A percentile compares a stretch with the other conserved stretches of the same genome.
Evolutionary conservation across 2,113 vertebrate species (phyloP).

Genomic region (Chamaetylas fuelleborni): DNA sequence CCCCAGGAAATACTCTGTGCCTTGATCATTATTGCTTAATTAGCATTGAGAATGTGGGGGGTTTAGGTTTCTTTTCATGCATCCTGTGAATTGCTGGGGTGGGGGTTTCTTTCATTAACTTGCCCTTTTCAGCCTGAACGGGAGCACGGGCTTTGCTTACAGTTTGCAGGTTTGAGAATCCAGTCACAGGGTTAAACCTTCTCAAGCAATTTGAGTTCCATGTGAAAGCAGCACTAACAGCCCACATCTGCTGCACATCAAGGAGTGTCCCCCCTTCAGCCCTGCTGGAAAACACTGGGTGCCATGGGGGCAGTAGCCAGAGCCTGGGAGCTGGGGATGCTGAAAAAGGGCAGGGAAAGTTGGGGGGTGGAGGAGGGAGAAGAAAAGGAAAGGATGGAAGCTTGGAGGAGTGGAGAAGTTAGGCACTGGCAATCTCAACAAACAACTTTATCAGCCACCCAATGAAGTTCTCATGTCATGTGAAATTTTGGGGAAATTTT

Average conservation of each 20-base stretch:
- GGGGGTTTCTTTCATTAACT: conserved; percentile 65
- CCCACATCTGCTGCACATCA: conserved; percentile 60
- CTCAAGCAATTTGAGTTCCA: conserved; percentile 35
- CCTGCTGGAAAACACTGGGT: not conserved
- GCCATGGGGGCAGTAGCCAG: not conserved
- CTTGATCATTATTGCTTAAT: conserved; percentile 76
- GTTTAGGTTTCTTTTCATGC: conserved; percentile 68
- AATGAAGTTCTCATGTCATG: not conserved
- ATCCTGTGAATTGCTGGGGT: conserved; percentile 48
- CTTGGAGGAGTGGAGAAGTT: accelerated
- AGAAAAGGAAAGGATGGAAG: not conserved
- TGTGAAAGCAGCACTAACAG: conserved; percentile 24
- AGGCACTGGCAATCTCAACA: not conserved
- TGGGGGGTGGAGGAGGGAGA: not conserved
- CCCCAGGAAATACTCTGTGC: conserved; percentile 76
- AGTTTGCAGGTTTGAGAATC: conserved; percentile 45
- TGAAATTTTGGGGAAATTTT: not conserved
- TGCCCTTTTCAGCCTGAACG: conserved; percentile 42
- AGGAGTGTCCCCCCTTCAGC: not conserved
- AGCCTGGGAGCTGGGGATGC: not conserved
- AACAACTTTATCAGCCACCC: not conserved
- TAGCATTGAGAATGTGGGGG: conserved; percentile 69
- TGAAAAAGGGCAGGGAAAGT: not conserved
- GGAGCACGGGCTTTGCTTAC: conserved; percentile 32
- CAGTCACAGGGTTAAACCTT: conserved; percentile 61